phyloP scores from a whole-genome alignment of 2,797 vertebrate genomes.

The Danio aesculapii region DNA sequence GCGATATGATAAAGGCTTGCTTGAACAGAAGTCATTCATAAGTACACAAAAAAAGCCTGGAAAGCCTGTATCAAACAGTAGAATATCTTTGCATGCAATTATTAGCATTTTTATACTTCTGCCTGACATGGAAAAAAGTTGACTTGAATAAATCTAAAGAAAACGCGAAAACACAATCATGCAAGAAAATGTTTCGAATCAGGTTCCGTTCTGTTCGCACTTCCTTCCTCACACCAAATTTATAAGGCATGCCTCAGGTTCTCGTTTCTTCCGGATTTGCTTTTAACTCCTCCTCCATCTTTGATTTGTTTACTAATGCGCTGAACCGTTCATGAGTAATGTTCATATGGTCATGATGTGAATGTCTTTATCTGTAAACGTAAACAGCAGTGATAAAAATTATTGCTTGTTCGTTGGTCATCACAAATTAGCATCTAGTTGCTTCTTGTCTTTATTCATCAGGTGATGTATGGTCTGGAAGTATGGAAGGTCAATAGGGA shows the following conservation, averaged over 20 bases:
- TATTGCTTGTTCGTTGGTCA: background rate
- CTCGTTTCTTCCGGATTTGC: constrained; percentile 70
- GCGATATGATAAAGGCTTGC: constrained; percentile 66
- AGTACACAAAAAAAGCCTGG: constrained; percentile 64
- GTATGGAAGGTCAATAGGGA: background rate
- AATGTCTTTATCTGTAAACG: constrained; percentile 71
- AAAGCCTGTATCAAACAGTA: constrained; percentile 75
- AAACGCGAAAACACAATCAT: constrained; percentile 88
- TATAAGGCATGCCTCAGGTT: constrained; percentile 96
- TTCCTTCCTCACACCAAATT: constrained; percentile 85
- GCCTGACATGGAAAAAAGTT: constrained; percentile 69
- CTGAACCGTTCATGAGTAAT: constrained; percentile 73
- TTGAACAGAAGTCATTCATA: constrained; percentile 72
- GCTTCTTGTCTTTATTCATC: background rate
- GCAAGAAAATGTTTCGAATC: constrained; percentile 86
- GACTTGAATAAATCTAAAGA: constrained; percentile 63
- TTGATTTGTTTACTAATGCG: constrained; percentile 70
- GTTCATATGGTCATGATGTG: constrained; percentile 80
- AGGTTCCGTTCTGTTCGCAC: constrained; percentile 78
- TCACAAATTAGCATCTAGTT: background rate
- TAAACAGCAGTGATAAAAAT: constrained; percentile 39
- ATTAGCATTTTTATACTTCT: constrained; percentile 67
- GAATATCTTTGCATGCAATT: constrained; percentile 80
- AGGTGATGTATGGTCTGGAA: background rate
- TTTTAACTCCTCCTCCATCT: constrained; percentile 59